Conservation (phyloP, 2,797 vertebrate genomes). For the Pogonophryne albipinna region DNA sequence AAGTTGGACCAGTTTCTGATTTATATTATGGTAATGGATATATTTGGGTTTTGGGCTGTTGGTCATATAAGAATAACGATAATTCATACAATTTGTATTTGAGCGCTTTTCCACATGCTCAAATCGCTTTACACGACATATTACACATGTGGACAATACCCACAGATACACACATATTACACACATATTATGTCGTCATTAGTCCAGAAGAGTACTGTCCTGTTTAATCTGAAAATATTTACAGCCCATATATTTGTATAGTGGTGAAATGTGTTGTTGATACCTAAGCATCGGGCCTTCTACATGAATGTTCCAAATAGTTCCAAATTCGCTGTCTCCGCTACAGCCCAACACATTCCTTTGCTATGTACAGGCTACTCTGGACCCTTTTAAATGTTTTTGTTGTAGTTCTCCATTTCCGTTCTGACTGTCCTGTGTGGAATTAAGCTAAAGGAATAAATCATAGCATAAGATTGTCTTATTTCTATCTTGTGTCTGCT, state of each 20-base stretch:
- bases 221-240: not conserved
- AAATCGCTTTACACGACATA: not conserved
- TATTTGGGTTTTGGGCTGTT: not conserved
- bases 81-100: too few relatives aligned
- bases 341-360: not conserved
- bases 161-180: too few relatives aligned
- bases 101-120: too few relatives aligned
- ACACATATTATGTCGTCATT: not conserved
- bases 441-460: constrained; percentile 7
- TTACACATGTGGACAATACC: not conserved
- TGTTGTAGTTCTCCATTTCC: not conserved
- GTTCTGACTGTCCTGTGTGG: not conserved
- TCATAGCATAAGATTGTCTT: not conserved
- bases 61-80: not conserved
- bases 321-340: not conserved
- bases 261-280: not conserved
- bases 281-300: not conserved
- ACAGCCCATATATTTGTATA: not conserved
- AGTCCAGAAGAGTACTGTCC: too few relatives aligned
- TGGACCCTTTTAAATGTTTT: not conserved
- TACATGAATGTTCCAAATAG: not conserved
- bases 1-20: not conserved
- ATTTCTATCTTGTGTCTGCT: too few relatives aligned
- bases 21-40: not conserved
- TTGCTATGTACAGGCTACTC: not conserved